phyloP scores from a whole-genome alignment of 37 sponge, comb jelly and placozoan species.

The Hexactinellida sp. region DNA sequence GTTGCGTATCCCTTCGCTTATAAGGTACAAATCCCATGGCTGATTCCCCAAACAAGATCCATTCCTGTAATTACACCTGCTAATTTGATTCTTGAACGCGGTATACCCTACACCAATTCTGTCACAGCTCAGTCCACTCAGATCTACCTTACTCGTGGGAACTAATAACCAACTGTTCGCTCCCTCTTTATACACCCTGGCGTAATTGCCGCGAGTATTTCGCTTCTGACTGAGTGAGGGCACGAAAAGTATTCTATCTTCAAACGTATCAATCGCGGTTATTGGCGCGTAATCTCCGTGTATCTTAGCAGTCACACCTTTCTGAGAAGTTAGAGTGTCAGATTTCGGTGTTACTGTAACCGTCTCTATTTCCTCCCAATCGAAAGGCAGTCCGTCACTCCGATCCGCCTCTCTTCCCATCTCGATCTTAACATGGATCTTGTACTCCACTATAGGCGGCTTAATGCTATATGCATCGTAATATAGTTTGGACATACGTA shows the following conservation, averaged over 20 bases:
- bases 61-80: neutral
- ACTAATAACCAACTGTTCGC: neutral
- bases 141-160: neutral
- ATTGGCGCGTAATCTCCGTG: neutral
- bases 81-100: neutral
- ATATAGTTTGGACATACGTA: neutral
- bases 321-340: neutral
- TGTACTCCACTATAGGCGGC: neutral
- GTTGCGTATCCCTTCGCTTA: neutral
- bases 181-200: neutral
- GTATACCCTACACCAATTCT: neutral
- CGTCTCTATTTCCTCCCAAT: slow-evolving; percentile 1
- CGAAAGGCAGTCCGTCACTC: neutral
- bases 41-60: neutral
- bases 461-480: slow-evolving; percentile 8
- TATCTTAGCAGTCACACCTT: neutral
- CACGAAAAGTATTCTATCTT: neutral
- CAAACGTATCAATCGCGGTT: neutral
- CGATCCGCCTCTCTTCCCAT: neutral
- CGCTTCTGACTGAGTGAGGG: neutral
- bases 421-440: neutral
- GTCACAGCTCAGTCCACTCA: neutral
- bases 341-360: neutral
- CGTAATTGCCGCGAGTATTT: neutral
- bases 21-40: neutral